Evolutionary conservation across 2,888 invertebrate species (phyloP).

Genomic region (Nomada ferruginata): DNA sequence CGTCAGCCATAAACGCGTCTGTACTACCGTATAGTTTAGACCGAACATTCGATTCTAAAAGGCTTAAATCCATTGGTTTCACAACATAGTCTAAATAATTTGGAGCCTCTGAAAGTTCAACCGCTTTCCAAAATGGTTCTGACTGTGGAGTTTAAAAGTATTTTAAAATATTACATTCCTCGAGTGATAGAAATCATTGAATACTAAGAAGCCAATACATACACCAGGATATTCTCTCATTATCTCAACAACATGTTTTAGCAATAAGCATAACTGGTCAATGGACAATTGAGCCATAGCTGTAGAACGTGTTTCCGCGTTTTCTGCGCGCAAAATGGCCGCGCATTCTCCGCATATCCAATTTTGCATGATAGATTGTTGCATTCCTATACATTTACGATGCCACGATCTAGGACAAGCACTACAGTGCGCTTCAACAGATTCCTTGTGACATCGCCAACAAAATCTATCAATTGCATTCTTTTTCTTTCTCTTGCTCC

Average conservation of each 20-base stretch:
- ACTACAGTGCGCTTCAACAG: conserved; percentile 88
- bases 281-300: conserved; percentile 90
- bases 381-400: conserved; percentile 89
- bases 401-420: conserved; percentile 95
- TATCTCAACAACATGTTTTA: conserved; percentile 91
- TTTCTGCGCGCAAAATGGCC: conserved; percentile 89
- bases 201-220: conserved; percentile 78
- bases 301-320: conserved; percentile 88
- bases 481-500: conserved; percentile 73
- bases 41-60: conserved; percentile 91
- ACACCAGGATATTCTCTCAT: conserved; percentile 94
- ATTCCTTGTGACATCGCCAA: conserved; percentile 95
- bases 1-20: conserved; percentile 95
- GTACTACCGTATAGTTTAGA: conserved; percentile 92
- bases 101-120: conserved; percentile 89
- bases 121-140: conserved; percentile 91
- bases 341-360: conserved; percentile 97
- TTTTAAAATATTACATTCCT: not conserved
- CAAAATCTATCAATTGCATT: conserved; percentile 87
- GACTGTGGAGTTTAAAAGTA: conserved; percentile 85
- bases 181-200: not conserved
- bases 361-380: conserved; percentile 85
- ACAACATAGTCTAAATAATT: conserved; percentile 93
- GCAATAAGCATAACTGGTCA: conserved; percentile 91
- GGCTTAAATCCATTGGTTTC: conserved; percentile 93